Conservation (phyloP, 2,113 vertebrate species). For the Indri indri region DNA sequence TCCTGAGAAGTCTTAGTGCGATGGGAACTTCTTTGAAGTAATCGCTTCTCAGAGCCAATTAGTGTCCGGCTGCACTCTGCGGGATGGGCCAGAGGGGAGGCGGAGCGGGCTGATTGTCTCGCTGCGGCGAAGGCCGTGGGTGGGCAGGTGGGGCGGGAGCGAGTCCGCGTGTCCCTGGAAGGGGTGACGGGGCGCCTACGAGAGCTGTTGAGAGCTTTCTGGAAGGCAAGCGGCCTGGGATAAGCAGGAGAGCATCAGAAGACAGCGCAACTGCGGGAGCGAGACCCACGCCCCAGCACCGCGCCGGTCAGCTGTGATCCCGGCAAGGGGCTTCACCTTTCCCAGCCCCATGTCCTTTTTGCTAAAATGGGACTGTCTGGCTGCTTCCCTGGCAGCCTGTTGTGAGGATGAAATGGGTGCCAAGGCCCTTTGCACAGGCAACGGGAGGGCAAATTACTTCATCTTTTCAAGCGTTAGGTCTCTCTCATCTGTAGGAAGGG, state of each 20-base stretch:
- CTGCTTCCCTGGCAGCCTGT: not conserved
- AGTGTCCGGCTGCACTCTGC: not conserved
- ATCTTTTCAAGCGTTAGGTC: not conserved
- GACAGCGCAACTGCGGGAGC: rapidly evolving
- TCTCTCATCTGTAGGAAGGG: not conserved
- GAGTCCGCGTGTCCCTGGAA: not conserved
- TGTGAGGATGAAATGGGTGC: not conserved
- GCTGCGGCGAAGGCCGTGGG: not conserved
- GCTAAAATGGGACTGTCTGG: not conserved
- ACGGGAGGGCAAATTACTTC: not conserved
- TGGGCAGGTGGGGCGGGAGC: not conserved
- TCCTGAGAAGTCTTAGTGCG: not conserved
- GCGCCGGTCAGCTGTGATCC: not conserved
- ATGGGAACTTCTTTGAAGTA: constrained; percentile 45
- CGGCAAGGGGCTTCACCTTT: not conserved
- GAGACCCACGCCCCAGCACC: not conserved
- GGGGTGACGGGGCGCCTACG: not conserved
- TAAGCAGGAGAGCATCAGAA: not conserved
- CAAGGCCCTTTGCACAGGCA: not conserved
- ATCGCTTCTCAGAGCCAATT: constrained; percentile 64
- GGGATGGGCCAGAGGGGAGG: not conserved
- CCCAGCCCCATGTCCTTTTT: not conserved
- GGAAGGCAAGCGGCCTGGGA: not conserved
- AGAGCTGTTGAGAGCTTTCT: not conserved
- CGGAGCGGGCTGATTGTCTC: not conserved